A percentile compares a stretch with the other conserved stretches of the same genome.
phyloP scores from a whole-genome alignment of 2,797 vertebrate species.

The Xenentodon cancila region DNA sequence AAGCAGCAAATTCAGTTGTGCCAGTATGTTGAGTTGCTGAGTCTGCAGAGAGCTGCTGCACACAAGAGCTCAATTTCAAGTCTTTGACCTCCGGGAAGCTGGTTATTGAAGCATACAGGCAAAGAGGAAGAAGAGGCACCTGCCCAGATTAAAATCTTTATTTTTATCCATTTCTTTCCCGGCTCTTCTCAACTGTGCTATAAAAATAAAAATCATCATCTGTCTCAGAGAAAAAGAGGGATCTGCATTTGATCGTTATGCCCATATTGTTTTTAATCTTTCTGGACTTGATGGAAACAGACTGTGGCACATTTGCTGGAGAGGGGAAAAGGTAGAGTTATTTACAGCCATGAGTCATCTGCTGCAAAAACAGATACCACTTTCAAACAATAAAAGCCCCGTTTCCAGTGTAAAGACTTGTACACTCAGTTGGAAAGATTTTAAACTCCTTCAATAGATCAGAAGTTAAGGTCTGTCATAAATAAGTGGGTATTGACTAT shows the following conservation, averaged over 20 bases:
- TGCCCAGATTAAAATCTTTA: slow-evolving; percentile 30
- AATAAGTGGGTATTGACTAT: slow-evolving; percentile 20
- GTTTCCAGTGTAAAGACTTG: slow-evolving; percentile 19
- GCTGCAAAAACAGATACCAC: slow-evolving; percentile 14
- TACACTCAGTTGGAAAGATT: slow-evolving; percentile 11
- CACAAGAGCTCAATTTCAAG: slow-evolving; percentile 54
- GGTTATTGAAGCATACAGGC: slow-evolving; percentile 45
- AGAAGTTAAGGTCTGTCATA: background rate
- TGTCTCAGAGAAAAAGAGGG: slow-evolving; percentile 13
- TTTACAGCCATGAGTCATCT: slow-evolving; percentile 51
- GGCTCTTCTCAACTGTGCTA: slow-evolving; percentile 15
- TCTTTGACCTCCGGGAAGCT: slow-evolving; percentile 66
- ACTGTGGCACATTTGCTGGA: slow-evolving; percentile 41
- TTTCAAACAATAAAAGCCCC: slow-evolving; percentile 19
- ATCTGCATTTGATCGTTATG: slow-evolving; percentile 41
- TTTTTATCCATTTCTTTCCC: slow-evolving; percentile 41
- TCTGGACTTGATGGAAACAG: slow-evolving; percentile 49
- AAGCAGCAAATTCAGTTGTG: slow-evolving; percentile 57
- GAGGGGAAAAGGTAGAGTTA: slow-evolving; percentile 33
- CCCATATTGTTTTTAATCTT: slow-evolving; percentile 61
- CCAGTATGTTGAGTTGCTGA: slow-evolving; percentile 47
- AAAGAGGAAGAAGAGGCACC: slow-evolving; percentile 15
- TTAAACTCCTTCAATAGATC: background rate
- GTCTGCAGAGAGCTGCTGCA: slow-evolving; percentile 60
- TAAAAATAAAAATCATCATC: slow-evolving; percentile 1